Evolutionary conservation across 2,113 vertebrate genomes (phyloP).

Genomic region (Pomatostomus ruficeps): DNA sequence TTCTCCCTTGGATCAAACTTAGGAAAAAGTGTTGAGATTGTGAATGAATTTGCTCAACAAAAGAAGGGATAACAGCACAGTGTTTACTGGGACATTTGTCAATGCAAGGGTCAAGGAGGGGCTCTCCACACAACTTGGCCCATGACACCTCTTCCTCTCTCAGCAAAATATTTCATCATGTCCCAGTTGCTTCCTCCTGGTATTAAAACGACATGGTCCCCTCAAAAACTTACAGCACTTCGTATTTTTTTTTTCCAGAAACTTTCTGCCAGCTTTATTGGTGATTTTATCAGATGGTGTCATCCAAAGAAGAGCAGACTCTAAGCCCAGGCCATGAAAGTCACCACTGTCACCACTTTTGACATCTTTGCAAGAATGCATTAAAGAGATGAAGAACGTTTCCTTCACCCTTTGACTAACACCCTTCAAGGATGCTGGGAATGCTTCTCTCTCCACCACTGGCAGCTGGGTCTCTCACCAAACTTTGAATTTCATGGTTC

Average conservation of each 20-base stretch:
- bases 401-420: neutral
- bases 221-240: neutral
- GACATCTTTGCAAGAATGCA: neutral
- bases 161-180: neutral
- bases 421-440: neutral
- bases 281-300: neutral
- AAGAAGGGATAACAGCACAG: neutral
- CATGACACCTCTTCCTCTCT: neutral
- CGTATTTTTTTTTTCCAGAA: neutral
- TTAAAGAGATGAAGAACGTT: neutral
- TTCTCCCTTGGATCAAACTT: neutral
- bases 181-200: neutral
- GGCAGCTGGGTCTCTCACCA: neutral
- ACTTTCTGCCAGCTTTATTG: neutral
- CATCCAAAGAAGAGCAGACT: neutral
- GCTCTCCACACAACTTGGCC: neutral
- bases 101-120: neutral
- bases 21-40: neutral
- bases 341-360: neutral
- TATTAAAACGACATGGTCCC: neutral
- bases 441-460: neutral
- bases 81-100: neutral
- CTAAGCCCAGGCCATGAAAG: neutral
- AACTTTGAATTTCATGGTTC: neutral
- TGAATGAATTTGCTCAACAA: neutral